phyloP scores from a whole-genome alignment of 2,113 vertebrate genomes.

The Hemichromis elongatus region DNA sequence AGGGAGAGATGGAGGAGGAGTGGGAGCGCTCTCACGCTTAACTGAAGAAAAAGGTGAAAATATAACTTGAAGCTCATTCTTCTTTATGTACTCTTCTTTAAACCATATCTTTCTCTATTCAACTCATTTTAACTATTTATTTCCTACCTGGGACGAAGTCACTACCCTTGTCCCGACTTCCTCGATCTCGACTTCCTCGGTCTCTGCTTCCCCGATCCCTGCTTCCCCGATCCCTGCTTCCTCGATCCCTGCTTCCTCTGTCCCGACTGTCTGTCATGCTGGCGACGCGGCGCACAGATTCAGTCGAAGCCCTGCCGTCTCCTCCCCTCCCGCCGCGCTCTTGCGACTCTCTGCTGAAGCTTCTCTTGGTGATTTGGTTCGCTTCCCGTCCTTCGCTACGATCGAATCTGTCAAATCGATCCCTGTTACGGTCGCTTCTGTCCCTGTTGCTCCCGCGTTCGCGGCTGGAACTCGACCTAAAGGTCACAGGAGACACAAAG shows the following conservation, averaged over 20 bases:
- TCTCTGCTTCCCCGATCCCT: conserved; percentile 49
- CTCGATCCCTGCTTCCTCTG: conserved; percentile 56
- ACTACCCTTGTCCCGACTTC: conserved; percentile 40
- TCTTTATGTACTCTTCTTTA: not conserved
- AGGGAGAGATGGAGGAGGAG: conserved; percentile 55
- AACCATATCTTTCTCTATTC: not conserved
- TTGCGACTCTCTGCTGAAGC: conserved; percentile 91
- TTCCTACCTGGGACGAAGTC: conserved; percentile 51
- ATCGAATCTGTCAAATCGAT: conserved; percentile 67
- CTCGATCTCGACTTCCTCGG: conserved; percentile 42
- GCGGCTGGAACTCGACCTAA: conserved; percentile 88
- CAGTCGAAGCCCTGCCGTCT: conserved; percentile 73
- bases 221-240: conserved; percentile 60
- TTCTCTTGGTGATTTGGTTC: conserved; percentile 82
- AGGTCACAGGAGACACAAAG: not conserved
- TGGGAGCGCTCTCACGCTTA: conserved; percentile 73
- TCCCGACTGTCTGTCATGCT: conserved; percentile 84
- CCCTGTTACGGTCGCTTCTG: conserved; percentile 27
- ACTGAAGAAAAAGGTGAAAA: conserved; percentile 52
- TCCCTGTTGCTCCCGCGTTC: conserved; percentile 64
- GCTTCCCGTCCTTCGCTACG: conserved; percentile 79
- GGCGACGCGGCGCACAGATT: conserved; percentile 84
- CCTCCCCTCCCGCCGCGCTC: conserved; percentile 82
- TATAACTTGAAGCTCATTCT: not conserved
- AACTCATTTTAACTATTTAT: not conserved